These are phyloP conservation scores for Athalia cordata DNA, from an alignment of 2,888 invertebrate species.

Conservation along the genomic window DNA sequence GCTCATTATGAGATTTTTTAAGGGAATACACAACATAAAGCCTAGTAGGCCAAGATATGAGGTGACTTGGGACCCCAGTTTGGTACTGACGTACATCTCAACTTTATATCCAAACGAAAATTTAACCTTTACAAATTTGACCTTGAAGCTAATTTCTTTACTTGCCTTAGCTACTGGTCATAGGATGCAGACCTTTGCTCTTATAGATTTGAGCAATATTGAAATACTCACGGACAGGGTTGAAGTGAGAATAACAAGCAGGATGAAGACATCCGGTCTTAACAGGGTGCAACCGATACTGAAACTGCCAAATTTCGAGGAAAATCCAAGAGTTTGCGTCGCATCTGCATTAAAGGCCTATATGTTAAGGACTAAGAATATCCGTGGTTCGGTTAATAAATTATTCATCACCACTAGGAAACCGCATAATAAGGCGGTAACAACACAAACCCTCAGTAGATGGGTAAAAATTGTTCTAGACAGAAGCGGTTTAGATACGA, in stretches of 20 bases:
- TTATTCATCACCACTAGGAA: conserved; percentile 4
- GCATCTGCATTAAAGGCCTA: conserved; percentile 31
- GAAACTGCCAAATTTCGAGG: conserved; percentile 40
- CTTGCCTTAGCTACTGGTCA: conserved; percentile 52
- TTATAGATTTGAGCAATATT: conserved; percentile 36
- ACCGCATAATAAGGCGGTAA: conserved; percentile 9
- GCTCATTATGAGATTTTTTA: no score
- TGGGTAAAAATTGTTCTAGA: conserved; percentile 13
- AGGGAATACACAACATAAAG: no score
- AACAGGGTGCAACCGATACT: conserved; percentile 39
- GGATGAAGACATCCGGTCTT: conserved; percentile 42
- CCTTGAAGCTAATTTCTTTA: conserved; percentile 55
- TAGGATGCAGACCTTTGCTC: conserved; percentile 44
- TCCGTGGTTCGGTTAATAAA: not conserved
- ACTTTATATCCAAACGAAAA: conserved; percentile 29
- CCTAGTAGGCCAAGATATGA: no score
- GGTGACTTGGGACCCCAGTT: conserved; percentile 58
- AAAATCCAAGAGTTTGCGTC: conserved; percentile 42
- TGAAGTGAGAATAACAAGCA: conserved; percentile 41
- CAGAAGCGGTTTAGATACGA: conserved; percentile 7
- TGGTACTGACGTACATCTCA: conserved; percentile 20
- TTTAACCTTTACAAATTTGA: conserved; percentile 47
- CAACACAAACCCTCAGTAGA: conserved; percentile 17
- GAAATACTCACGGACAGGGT: conserved; percentile 4
- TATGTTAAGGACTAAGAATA: conserved; percentile 25